Evolutionary conservation across 1,140 invertebrate genomes (phyloP), one percentile per base, ranked within the genome.

Genomic region (Sipha flava): DNA sequence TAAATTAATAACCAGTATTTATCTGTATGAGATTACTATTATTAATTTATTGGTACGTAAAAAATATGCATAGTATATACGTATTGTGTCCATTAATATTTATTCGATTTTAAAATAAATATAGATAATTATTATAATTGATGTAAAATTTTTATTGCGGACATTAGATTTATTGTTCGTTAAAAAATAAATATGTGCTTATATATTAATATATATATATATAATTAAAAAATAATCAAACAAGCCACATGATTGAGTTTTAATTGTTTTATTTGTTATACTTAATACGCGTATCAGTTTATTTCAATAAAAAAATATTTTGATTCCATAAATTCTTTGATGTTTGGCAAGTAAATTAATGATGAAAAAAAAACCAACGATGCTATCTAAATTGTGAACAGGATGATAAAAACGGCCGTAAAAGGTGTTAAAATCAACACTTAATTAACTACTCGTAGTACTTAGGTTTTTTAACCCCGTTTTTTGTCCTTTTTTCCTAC

Each of bases 391-490:
- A 47, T 70, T 29, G 40, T 23, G 23, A 47, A 47, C 66, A 47
- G 21, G 26, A 70, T 29, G 66, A 47, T 70, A 70, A 70, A 70
- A 70, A 14, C 40, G 40, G n/a, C 26, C 2, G 23, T 29, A 40
- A 21, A 57, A 77, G 52, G 73, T 77, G 73, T 57, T 57, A 57
- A 77, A 77, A 77, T 77, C 73, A 77, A 77, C 73, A 77, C 52
- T 77, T 77, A 77, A 77, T 77, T 77, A 77, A 77, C 49, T 77
- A 43, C 21, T 77, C 31, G 34, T 40, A 52, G 29, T 59, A 77
- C 73, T 77, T 77, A 40, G 73, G 73, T 77, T 77, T 77, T 77
- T 54, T 54, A 52, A 73, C 26, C 45, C 47, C 40, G 7, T 18
- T 45, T 45, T 70, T 75, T 40, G 26, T 34, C 34, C 52, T 26